Conservation (phyloP, 2,113 vertebrate genomes). For the Alethe diademata region DNA sequence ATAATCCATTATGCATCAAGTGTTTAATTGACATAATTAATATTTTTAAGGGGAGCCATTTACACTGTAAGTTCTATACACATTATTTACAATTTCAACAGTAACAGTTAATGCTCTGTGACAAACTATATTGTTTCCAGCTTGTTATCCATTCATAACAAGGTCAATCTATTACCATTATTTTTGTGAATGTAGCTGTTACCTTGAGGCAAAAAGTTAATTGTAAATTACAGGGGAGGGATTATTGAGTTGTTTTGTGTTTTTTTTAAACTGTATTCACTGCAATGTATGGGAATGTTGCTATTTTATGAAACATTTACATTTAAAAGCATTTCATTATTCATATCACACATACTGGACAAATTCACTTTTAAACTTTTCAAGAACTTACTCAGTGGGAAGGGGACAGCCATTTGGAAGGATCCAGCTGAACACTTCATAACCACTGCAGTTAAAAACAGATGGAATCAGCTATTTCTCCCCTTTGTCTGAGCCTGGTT, state of each 20-base stretch:
- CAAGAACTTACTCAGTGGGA: background rate
- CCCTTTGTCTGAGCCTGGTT: background rate
- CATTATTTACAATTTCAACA: constrained; percentile 67
- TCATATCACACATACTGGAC: background rate
- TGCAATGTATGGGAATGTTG: constrained; percentile 12
- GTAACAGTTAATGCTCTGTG: constrained; percentile 72
- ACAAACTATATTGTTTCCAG: constrained; percentile 74
- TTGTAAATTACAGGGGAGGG: constrained; percentile 68
- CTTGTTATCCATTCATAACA: constrained; percentile 74
- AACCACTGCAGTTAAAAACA: background rate
- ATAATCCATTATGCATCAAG: constrained; percentile 62
- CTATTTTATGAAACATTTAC: constrained; percentile 14
- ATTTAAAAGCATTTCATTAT: background rate
- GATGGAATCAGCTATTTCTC: background rate
- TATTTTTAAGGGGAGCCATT: constrained; percentile 68
- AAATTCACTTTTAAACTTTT: constrained; percentile 47
- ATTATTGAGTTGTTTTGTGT: background rate
- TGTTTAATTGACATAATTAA: constrained; percentile 70
- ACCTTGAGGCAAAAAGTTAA: constrained; percentile 75
- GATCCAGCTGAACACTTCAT: background rate
- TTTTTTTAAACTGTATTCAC: constrained; percentile 25
- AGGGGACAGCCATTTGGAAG: background rate
- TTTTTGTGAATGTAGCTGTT: constrained; percentile 70
- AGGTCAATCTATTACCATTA: constrained; percentile 73
- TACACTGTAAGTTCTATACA: constrained; percentile 37